Conservation (phyloP, 2,888 invertebrate genomes). For the Machimus rusticus region DNA sequence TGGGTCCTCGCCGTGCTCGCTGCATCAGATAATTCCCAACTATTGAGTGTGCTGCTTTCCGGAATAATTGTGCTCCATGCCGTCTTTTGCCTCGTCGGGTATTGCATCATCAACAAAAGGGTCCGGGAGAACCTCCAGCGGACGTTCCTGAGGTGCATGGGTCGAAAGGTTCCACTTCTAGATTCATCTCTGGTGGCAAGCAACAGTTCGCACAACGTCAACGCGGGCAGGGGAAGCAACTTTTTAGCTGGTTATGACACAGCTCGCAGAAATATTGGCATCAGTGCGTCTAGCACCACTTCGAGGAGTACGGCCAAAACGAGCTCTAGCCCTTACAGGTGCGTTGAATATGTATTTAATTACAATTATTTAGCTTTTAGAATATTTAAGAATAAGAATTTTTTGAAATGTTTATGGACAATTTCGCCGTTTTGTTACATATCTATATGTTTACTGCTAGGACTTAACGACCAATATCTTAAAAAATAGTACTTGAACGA, state of each 20-base stretch:
- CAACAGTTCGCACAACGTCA: conserved; percentile 78
- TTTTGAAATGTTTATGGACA: too few species aligned
- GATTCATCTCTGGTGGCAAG: conserved; percentile 78
- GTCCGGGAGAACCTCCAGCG: conserved; percentile 75
- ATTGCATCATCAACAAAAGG: conserved; percentile 85
- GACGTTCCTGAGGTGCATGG: conserved; percentile 75
- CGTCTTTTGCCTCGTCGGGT: conserved; percentile 82
- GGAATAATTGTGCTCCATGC: conserved; percentile 81
- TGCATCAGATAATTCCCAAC: conserved; percentile 76
- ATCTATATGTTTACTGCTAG: too few species aligned
- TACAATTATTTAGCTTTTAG: not conserved
- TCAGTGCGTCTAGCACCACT: conserved; percentile 94
- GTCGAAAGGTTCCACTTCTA: conserved; percentile 80
- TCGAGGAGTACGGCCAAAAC: conserved; percentile 94
- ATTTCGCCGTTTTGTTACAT: too few species aligned
- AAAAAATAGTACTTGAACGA: too few species aligned
- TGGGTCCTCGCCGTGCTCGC: conserved; percentile 86
- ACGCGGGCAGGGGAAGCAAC: conserved; percentile 54
- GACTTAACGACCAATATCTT: too few species aligned
- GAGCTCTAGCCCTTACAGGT: conserved; percentile 90
- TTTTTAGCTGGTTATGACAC: conserved; percentile 65
- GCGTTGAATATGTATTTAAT: conserved; percentile 42
- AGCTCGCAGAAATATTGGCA: conserved; percentile 81
- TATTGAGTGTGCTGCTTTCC: conserved; percentile 80
- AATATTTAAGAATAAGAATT: too few species aligned